These are phyloP conservation scores for Linnaemya vulpina DNA, from an alignment of 2,888 invertebrate genomes.

Conservation along the genomic window DNA sequence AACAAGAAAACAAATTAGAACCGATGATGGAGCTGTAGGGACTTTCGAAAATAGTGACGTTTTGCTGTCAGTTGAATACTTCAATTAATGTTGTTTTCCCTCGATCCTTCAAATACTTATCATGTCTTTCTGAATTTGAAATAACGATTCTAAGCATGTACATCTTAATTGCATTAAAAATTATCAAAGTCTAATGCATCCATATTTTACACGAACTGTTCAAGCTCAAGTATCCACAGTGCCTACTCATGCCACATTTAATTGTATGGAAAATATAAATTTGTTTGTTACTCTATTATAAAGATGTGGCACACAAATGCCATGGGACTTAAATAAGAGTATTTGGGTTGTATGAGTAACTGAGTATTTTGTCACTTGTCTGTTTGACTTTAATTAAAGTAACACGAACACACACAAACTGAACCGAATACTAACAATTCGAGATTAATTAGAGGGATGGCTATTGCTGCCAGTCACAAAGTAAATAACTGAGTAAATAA, in stretches of 20 bases:
- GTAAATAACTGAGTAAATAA: not conserved
- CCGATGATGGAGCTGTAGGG: too few relatives aligned
- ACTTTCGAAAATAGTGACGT: too few relatives aligned
- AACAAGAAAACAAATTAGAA: too few relatives aligned
- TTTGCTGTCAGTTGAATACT: too few relatives aligned
- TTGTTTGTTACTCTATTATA: conserved; percentile 24
- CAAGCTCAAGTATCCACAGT: not conserved
- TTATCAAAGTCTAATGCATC: not conserved
- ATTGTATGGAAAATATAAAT: conserved; percentile 1
- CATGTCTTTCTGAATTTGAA: too few relatives aligned
- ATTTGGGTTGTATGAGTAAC: not conserved
- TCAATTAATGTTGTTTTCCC: too few relatives aligned
- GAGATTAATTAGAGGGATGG: not conserved
- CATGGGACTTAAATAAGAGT: not conserved
- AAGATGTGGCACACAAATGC: not conserved
- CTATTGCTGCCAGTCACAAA: not conserved
- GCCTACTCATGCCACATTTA: not conserved
- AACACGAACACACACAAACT: not conserved
- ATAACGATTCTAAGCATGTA: too few relatives aligned
- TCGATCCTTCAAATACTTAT: too few relatives aligned
- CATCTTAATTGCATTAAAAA: too few relatives aligned
- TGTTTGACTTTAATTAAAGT: conserved; percentile 16
- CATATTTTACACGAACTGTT: not conserved
- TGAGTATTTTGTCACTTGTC: conserved; percentile 38
- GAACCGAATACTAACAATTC: not conserved